Evolutionary conservation across 1,140 invertebrate genomes (phyloP), one percentile per base, ranked within the genome.

Genomic region (Lordiphosa stackelbergi): DNA sequence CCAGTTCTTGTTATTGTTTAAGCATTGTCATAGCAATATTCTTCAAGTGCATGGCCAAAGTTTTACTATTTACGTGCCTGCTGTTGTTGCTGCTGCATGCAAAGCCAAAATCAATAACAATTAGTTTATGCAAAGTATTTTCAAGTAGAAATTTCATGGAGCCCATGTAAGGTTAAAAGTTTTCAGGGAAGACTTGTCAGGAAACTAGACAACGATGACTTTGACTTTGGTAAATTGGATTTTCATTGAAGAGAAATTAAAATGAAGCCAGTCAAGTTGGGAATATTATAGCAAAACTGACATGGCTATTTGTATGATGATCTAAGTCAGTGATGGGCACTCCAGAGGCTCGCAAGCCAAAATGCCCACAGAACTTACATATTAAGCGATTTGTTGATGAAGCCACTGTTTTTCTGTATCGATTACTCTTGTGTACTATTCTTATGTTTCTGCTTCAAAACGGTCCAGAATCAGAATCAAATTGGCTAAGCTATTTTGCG

Each of bases 71-170:
- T 31, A 7, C 28, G 7, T 31, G 28, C 28, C 7, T 8, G 28
- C 6, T 31, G 28, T 2, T 5, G 22, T 22, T 5, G 13, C 11
- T 40, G 11, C 37, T 11, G 6, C 16, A 16, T 9, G 16, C 38
- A 45, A 45, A 45, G 42, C 24, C 43, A 34, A 46, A 46, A 46
- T 46, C 43, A 46, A 46, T 46, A 46, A 46, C 43, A 46, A 46
- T 46, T 46, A 46, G 43, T 46, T 46, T 42, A 42, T 13, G 43
- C 24, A 46, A 46, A 46, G 24, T 34, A 31, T 22, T 13, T 46
- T 34, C 10, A 6, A 13, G 22, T 22, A 24, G 43, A 42, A 42
- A 19, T 19, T 19, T 19, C 40, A 42, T 19, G 9, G 8, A 4
- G 16, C 9, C 9, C 2, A 10, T 42, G 8, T 42, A 9, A 3